These are phyloP conservation scores for Anhinga anhinga DNA, from an alignment of 2,113 vertebrate species.

Conservation along the genomic window DNA sequence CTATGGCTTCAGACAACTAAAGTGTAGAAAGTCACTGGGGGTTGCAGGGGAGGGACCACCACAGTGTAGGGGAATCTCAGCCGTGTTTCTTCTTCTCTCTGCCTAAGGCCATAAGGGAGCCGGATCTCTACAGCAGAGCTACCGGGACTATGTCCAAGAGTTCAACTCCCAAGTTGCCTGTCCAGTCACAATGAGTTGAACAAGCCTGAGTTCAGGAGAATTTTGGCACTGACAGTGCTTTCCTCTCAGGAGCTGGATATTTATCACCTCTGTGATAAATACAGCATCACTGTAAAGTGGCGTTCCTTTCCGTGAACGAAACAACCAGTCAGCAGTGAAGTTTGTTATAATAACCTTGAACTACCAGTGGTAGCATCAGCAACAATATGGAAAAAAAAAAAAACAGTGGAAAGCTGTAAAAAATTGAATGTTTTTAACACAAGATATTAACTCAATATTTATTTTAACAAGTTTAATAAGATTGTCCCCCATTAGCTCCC, in stretches of 20 bases:
- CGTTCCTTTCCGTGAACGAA: fast-evolving
- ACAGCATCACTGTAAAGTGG: neutral
- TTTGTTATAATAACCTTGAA: neutral
- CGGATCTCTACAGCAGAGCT: neutral
- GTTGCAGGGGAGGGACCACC: neutral
- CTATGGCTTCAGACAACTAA: neutral
- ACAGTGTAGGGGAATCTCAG: neutral
- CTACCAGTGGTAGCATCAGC: neutral
- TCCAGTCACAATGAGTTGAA: neutral
- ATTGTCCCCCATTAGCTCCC: neutral
- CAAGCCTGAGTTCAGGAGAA: neutral
- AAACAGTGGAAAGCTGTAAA: neutral
- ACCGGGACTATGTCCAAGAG: neutral
- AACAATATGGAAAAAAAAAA: neutral
- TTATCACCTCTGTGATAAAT: neutral
- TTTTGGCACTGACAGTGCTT: neutral
- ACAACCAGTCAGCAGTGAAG: neutral
- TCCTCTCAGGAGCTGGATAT: neutral
- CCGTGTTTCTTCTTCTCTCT: neutral
- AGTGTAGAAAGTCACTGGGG: neutral
- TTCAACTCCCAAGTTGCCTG: neutral
- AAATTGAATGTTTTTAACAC: neutral
- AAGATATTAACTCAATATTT: neutral
- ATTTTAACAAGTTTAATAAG: neutral
- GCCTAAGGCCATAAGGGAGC: neutral